A percentile compares a stretch with the other conserved stretches of the same genome.
phyloP scores from a whole-genome alignment of 1,140 invertebrate species.

The Aphidius ervi region DNA sequence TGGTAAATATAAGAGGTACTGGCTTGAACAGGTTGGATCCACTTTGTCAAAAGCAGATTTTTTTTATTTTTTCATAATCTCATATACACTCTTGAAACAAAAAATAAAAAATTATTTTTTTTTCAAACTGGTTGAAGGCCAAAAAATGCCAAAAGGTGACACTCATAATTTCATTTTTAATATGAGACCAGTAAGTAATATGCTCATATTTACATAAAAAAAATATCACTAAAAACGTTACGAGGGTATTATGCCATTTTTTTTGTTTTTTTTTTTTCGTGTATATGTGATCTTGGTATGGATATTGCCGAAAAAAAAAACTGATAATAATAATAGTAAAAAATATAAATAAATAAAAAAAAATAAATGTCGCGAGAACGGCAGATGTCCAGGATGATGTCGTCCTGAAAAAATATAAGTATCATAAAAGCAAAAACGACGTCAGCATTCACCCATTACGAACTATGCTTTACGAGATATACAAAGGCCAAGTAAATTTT shows the following conservation, averaged over 20 bases:
- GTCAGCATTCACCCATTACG: slow-evolving; percentile 21
- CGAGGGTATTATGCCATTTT: slow-evolving; percentile 44
- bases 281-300: slow-evolving; percentile 37
- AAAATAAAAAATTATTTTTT: no score
- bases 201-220: slow-evolving; percentile 41
- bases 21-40: no score
- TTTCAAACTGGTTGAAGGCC: no score
- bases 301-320: slow-evolving; percentile 30
- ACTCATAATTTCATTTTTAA: slow-evolving; percentile 48
- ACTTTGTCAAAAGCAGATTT: no score
- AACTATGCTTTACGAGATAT: slow-evolving; percentile 21
- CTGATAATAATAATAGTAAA: not conserved
- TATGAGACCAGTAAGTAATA: slow-evolving; percentile 36
- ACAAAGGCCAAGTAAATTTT: slow-evolving; percentile 16
- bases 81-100: no score
- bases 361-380: slow-evolving; percentile 30
- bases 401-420: slow-evolving; percentile 16
- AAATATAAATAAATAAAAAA: slow-evolving; percentile 28
- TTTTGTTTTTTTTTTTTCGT: not conserved
- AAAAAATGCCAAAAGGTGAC: not conserved
- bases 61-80: no score
- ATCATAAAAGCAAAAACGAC: slow-evolving; percentile 5
- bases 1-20: no score
- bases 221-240: slow-evolving; percentile 47
- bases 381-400: slow-evolving; percentile 47